Evolutionary conservation across 1,140 invertebrate species (phyloP).

Genomic region (Teleogryllus occipitalis): DNA sequence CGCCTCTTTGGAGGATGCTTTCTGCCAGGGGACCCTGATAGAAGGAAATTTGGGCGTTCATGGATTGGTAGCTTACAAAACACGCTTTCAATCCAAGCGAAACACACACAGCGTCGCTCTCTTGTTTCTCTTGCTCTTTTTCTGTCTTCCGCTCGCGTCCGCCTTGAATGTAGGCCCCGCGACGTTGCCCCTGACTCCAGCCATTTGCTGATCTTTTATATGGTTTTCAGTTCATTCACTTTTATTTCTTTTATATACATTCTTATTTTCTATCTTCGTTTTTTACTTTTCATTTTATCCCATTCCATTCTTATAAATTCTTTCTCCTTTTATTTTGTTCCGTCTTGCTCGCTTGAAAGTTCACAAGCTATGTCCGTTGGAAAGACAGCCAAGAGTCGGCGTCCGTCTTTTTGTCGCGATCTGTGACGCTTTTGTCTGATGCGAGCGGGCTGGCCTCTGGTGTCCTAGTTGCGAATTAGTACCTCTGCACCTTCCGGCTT

Average conservation of each 20-base stretch:
- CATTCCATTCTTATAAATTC: slow-evolving; percentile 1
- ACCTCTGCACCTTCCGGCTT: background rate
- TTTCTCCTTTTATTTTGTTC: background rate
- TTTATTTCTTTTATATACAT: slow-evolving; percentile 6
- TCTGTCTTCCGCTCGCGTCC: background rate
- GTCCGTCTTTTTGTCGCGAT: background rate
- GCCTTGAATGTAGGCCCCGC: background rate
- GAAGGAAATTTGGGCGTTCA: background rate
- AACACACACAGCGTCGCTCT: background rate
- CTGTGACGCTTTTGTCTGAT: background rate
- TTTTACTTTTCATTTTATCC: background rate
- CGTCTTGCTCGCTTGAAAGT: background rate
- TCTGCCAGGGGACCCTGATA: background rate
- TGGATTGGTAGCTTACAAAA: slow-evolving; percentile 4
- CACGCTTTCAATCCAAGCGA: background rate
- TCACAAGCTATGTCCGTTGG: background rate
- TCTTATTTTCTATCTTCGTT: background rate
- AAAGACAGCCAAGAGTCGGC: background rate
- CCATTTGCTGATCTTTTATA: background rate
- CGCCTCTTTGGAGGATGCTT: background rate
- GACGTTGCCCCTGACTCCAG: background rate
- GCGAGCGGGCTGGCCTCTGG: background rate
- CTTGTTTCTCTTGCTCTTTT: background rate
- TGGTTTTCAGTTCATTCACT: background rate
- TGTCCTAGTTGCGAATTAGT: background rate